Evolutionary conservation across 2,888 invertebrate species (phyloP), one percentile per base, ranked within the genome.

Genomic region (Hypercompe scribonia): DNA sequence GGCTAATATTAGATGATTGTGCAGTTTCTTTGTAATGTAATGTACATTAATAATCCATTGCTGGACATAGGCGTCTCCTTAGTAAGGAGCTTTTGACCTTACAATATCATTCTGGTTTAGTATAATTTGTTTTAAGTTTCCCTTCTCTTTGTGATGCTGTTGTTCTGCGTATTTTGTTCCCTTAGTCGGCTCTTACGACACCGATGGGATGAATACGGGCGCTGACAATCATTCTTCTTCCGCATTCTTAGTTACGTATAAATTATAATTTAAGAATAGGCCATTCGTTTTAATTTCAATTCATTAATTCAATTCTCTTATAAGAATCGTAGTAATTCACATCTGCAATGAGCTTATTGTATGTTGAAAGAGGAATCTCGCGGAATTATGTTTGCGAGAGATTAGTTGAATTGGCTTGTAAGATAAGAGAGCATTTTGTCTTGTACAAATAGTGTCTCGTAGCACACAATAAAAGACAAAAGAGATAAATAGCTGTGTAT

Each of bases 1-100:
- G 74, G 76, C 70, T 75, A 50, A 46, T 63, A 18, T 11, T 24
- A 66, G 31, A 46, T 70, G 42, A 73, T 58, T 39, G 21, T 31
- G 36, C 24, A 11, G 15, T 61, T 72, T 66, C 68, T 50, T 31
- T n/a, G 4, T 34, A 24, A 18, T 46, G 34, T 46, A n/a, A 42
- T 34, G 13, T n/a, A 34, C 10, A 31, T 28, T 15, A 10, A 36
- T 36, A 36, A 11, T 36, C 5, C 2, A 36, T 11, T 36, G 36
- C 11, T 8, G 36, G 2, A 36, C 5, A 36, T 36, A 11, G n/a
- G n/a, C n/a, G 36, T 7, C 36, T 36, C 36, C 36, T 36, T 36
- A 36, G 36, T 36, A 36, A 36, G 7, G 36, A 36, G 36, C 10
- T 36, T 36, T 36, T 36, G 11, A 11, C n/a, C n/a, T n/a, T n/a